Conservation (phyloP, 1,140 invertebrate species). For the Caenorhabditis brenneri region DNA sequence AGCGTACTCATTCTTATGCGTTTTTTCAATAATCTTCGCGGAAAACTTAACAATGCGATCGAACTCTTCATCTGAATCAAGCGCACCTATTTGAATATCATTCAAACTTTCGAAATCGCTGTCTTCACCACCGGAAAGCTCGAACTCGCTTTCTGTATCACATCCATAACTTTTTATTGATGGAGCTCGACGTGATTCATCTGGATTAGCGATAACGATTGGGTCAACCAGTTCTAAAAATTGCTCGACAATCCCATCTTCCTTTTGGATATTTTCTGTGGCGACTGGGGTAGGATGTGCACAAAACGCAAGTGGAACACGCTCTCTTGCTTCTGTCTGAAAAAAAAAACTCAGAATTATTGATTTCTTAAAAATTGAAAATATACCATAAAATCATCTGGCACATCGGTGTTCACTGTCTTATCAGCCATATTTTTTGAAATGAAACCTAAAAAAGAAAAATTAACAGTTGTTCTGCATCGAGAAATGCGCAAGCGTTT, state of each 20-base stretch:
- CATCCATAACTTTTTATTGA: constrained; percentile 2
- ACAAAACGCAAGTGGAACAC: not conserved
- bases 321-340: not conserved
- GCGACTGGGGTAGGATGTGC: not conserved
- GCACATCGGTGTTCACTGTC: not conserved
- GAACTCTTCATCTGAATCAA: constrained; percentile 17
- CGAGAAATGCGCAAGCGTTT: not conserved
- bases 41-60: not conserved
- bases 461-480: too few species aligned
- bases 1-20: not conserved
- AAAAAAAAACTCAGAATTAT: not conserved
- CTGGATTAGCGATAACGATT: not conserved
- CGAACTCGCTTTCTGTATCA: constrained; percentile 25
- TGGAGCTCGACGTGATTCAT: not conserved
- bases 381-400: not conserved
- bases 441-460: too few species aligned
- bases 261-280: not conserved
- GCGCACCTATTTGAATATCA: not conserved
- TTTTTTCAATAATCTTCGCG: constrained; percentile 17
- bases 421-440: not conserved
- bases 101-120: constrained; percentile 9
- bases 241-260: not conserved
- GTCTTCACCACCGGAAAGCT: not conserved
- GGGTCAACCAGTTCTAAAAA: not conserved
- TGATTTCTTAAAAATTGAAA: too few species aligned